A percentile compares a stretch with the other conserved stretches of the same genome.
phyloP scores from a whole-genome alignment of 2,113 vertebrate species.

The Dipodomys spectabilis region DNA sequence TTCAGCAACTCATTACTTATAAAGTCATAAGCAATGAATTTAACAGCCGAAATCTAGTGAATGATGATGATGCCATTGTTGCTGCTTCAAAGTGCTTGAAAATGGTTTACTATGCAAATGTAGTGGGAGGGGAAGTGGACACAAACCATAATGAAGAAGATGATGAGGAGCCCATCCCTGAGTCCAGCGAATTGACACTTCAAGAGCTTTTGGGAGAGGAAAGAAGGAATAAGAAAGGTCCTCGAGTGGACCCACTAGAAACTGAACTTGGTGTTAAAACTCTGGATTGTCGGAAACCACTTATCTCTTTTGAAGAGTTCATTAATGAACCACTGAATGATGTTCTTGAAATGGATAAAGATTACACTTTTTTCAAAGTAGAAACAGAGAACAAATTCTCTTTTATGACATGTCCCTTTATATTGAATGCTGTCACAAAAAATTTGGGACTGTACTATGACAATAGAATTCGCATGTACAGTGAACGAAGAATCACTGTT shows the following conservation, averaged over 20 bases:
- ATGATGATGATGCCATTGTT: slow-evolving; percentile 97
- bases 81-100: slow-evolving; percentile 98
- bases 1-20: slow-evolving; percentile 99
- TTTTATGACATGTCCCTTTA: slow-evolving; percentile 99
- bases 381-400: slow-evolving; percentile 99
- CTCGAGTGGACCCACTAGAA: slow-evolving; percentile 94
- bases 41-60: slow-evolving; percentile 93
- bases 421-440: slow-evolving; percentile 97
- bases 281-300: slow-evolving; percentile 93
- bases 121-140: slow-evolving; percentile 95
- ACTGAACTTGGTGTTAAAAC: slow-evolving; percentile 95
- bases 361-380: slow-evolving; percentile 99
- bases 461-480: slow-evolving; percentile 99
- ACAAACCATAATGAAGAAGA: slow-evolving; percentile 95
- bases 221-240: slow-evolving; percentile 95
- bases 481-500: slow-evolving; percentile 97
- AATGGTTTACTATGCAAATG: slow-evolving; percentile 97
- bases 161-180: slow-evolving; percentile 93
- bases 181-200: slow-evolving; percentile 94
- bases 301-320: slow-evolving; percentile 97
- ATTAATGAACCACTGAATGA: slow-evolving; percentile 98
- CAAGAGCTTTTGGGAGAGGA: slow-evolving; percentile 98
- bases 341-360: slow-evolving; percentile 99
- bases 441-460: slow-evolving; percentile 98
- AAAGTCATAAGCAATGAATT: slow-evolving; percentile 98